These are phyloP conservation scores for Agelaius tricolor DNA, from an alignment of 2,113 vertebrate genomes.

Conservation along the genomic window DNA sequence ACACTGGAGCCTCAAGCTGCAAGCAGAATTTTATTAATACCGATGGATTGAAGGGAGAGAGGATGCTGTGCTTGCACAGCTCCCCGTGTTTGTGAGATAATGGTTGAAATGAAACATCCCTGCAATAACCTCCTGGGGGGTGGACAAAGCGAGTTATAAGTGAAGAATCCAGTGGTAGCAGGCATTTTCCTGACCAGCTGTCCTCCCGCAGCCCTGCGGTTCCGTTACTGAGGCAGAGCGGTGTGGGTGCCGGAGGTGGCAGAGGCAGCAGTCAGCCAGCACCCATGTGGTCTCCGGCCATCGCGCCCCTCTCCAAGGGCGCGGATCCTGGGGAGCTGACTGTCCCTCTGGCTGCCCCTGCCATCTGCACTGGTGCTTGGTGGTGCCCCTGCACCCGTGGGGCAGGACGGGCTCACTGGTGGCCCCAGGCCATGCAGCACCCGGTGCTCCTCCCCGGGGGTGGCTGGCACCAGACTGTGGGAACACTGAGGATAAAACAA, in stretches of 20 bases:
- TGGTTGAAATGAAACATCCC: background rate
- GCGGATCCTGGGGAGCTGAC: fast-evolving
- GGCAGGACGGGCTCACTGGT: fast-evolving
- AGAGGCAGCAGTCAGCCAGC: fast-evolving
- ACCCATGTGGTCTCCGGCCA: background rate
- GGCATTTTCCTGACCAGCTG: background rate
- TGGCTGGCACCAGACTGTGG: background rate
- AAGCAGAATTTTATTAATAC: background rate
- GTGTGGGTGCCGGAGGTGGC: background rate
- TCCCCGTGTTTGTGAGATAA: background rate
- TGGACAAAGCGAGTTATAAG: background rate
- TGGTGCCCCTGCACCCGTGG: fast-evolving
- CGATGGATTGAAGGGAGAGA: background rate
- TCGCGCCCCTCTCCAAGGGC: fast-evolving
- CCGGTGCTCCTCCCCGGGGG: fast-evolving
- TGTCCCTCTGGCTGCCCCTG: background rate
- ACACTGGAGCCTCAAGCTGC: fast-evolving
- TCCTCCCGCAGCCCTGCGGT: fast-evolving
- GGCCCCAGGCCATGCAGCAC: background rate
- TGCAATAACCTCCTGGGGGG: background rate
- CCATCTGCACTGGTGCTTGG: fast-evolving
- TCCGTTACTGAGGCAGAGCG: fast-evolving
- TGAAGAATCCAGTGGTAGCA: background rate
- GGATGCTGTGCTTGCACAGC: background rate
- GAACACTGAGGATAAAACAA: background rate